Percentiles rank a stretch among this genome's conserved stretches.
Conservation (phyloP, 2,888 invertebrate species). For the Gastracanthus pulcherrimus region DNA sequence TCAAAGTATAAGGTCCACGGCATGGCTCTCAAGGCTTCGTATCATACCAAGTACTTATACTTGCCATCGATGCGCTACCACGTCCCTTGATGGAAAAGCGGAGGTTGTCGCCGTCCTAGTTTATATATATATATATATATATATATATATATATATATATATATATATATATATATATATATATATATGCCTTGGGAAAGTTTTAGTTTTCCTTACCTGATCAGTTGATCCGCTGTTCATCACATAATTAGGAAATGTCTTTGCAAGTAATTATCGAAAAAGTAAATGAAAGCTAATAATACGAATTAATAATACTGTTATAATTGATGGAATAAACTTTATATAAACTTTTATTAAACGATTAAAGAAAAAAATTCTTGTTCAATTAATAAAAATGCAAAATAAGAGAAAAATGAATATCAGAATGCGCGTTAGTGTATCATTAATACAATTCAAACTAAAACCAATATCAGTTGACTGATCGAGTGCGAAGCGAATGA, state of each 20-base stretch:
- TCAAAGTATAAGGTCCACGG: too few species aligned
- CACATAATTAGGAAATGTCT: too few species aligned
- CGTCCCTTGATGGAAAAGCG: too few species aligned
- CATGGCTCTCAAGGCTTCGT: too few species aligned
- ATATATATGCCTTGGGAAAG: not conserved
- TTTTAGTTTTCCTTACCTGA: too few species aligned
- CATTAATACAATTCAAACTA: not conserved
- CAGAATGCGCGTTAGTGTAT: not conserved
- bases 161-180: not conserved
- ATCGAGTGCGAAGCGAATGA: not conserved
- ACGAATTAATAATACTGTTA: too few species aligned
- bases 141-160: not conserved
- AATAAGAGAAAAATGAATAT: not conserved
- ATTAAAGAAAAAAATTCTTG: not conserved
- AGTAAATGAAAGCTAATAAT: too few species aligned
- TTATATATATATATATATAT: not conserved
- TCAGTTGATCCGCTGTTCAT: too few species aligned
- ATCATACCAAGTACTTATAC: too few species aligned
- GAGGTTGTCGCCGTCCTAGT: not conserved
- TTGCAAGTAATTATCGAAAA: too few species aligned
- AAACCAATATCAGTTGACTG: conserved; percentile 4
- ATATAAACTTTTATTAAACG: not conserved
- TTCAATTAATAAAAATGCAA: not conserved
- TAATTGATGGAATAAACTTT: too few species aligned
- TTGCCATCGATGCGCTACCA: too few species aligned